phyloP scores from a whole-genome alignment of 2,113 vertebrate species.

The Oreamnos americanus region DNA sequence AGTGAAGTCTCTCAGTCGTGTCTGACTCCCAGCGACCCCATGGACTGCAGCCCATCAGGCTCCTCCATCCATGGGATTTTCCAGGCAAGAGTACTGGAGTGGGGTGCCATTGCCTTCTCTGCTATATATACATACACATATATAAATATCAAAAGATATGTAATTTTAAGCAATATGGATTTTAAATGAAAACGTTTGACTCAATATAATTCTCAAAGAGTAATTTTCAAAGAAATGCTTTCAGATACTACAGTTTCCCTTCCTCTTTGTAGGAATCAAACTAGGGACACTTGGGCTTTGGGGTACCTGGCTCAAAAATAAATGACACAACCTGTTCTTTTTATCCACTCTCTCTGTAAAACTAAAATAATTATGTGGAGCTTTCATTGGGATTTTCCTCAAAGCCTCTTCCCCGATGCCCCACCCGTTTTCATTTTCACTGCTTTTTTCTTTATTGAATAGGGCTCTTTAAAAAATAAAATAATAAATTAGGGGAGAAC shows the following conservation, averaged over 20 bases:
- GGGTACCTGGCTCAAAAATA: not conserved
- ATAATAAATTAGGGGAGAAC: not conserved
- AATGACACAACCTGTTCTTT: not conserved
- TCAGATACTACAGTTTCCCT: not conserved
- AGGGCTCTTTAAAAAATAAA: not conserved
- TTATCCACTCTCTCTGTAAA: not conserved
- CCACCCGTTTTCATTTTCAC: not conserved
- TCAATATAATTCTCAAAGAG: not conserved
- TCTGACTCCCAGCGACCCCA: fast-evolving
- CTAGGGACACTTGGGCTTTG: not conserved
- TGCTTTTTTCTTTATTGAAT: not conserved
- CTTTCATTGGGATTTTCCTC: not conserved
- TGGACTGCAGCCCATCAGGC: too few species aligned
- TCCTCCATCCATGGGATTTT: too few species aligned
- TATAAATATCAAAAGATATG: not conserved
- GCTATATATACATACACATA: too few species aligned
- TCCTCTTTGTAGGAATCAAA: not conserved
- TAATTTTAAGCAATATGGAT: not conserved
- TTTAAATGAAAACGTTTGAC: not conserved
- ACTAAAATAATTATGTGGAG: not conserved
- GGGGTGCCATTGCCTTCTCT: too few species aligned
- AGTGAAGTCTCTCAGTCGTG: too few species aligned
- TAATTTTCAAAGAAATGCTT: not conserved
- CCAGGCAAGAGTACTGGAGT: too few species aligned
- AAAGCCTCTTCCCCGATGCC: not conserved